Evolutionary conservation across 2,113 vertebrate genomes (phyloP).

Genomic region (Triplophysa siluroides): DNA sequence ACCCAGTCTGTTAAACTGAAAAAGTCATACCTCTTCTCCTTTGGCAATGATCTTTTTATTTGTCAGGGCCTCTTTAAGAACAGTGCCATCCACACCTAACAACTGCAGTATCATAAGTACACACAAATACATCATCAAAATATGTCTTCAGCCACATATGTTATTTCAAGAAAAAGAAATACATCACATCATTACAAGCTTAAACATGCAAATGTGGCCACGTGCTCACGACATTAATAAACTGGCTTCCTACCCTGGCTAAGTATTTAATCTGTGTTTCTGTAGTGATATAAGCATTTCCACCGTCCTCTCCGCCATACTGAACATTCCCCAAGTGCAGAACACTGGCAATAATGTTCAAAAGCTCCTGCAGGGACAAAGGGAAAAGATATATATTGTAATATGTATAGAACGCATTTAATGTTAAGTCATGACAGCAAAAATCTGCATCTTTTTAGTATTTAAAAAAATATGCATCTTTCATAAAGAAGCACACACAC

Average conservation of each 20-base stretch:
- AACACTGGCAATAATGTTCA: conserved; percentile 93
- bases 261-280: conserved; percentile 97
- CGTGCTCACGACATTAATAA: background rate
- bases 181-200: background rate
- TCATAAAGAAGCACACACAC: background rate
- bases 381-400: background rate
- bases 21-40: conserved; percentile 87
- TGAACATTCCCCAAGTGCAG: conserved; percentile 95
- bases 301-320: conserved; percentile 85
- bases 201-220: conserved; percentile 3
- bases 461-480: background rate
- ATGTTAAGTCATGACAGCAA: background rate
- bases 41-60: conserved; percentile 98
- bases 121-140: background rate
- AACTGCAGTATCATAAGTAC: conserved; percentile 76
- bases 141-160: background rate
- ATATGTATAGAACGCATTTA: background rate
- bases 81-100: conserved; percentile 82
- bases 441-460: background rate
- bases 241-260: conserved; percentile 78
- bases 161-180: background rate
- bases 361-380: conserved; percentile 78
- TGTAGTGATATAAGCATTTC: conserved; percentile 84
- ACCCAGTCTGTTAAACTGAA: background rate
- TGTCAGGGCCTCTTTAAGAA: conserved; percentile 86